Conservation (phyloP, 2,888 invertebrate species). For the Germaria angustata region DNA sequence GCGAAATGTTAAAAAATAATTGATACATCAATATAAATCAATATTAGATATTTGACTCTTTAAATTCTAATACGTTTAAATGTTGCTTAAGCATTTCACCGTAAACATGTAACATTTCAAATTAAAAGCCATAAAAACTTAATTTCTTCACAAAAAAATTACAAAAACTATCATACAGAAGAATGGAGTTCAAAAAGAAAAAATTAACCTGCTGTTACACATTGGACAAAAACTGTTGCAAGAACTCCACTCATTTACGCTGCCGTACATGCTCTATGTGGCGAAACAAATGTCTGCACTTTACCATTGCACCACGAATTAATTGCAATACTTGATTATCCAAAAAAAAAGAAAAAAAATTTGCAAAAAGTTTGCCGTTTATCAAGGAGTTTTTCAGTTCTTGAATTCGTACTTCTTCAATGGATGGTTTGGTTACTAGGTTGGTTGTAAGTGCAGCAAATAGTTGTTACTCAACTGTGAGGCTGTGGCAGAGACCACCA, state of each 20-base stretch:
- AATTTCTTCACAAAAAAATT: not conserved
- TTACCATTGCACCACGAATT: slow-evolving; percentile 68
- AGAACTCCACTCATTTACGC: slow-evolving; percentile 63
- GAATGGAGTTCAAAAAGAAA: slow-evolving; percentile 10
- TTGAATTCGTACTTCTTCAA: slow-evolving; percentile 16
- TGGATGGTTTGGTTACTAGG: slow-evolving; percentile 10
- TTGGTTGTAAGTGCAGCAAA: not conserved
- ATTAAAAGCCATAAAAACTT: slow-evolving; percentile 24
- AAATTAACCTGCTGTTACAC: slow-evolving; percentile 35
- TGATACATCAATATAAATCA: too few species aligned
- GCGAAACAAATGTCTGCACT: slow-evolving; percentile 69
- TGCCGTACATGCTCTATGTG: slow-evolving; percentile 66
- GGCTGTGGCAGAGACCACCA: not conserved
- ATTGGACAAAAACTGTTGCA: slow-evolving; percentile 20
- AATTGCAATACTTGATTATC: slow-evolving; percentile 72
- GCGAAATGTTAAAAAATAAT: too few species aligned
- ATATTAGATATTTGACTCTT: too few species aligned
- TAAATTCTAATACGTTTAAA: too few species aligned
- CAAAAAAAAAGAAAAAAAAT: slow-evolving; percentile 15
- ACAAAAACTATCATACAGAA: not conserved
- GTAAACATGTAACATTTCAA: slow-evolving; percentile 29
- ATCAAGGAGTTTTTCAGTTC: slow-evolving; percentile 59
- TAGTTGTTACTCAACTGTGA: not conserved
- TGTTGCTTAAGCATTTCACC: too few species aligned
- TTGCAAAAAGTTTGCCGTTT: slow-evolving; percentile 69